phyloP scores from a whole-genome alignment of 1,140 invertebrate species.

The Aporrectodea caliginosa region DNA sequence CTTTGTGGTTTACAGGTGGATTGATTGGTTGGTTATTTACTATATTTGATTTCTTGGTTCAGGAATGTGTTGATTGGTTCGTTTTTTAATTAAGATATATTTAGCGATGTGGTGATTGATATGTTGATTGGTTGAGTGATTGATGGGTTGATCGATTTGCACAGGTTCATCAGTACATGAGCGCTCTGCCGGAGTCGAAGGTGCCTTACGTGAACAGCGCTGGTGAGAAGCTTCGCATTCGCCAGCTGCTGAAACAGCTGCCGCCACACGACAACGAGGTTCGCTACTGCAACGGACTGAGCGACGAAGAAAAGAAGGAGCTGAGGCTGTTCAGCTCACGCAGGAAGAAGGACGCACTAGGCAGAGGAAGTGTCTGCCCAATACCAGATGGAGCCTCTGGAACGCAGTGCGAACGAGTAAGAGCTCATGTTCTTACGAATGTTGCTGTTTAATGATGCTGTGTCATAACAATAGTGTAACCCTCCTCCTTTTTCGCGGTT shows the following conservation, averaged over 20 bases:
- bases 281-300: constrained; percentile 86
- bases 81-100: too few relatives aligned
- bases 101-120: too few relatives aligned
- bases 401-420: constrained; percentile 71
- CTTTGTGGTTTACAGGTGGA: neutral
- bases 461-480: neutral
- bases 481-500: too few relatives aligned
- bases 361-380: constrained; percentile 83
- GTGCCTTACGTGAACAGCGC: constrained; percentile 94
- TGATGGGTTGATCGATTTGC: neutral
- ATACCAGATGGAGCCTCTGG: constrained; percentile 62
- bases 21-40: neutral
- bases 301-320: constrained; percentile 84
- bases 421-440: constrained; percentile 61
- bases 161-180: constrained; percentile 96
- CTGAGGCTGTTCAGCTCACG: constrained; percentile 85
- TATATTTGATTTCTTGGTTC: too few relatives aligned
- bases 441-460: neutral
- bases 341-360: constrained; percentile 86
- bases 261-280: constrained; percentile 91
- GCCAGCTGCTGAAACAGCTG: constrained; percentile 88
- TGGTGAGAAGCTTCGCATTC: constrained; percentile 89
- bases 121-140: neutral
- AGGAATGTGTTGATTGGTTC: neutral
- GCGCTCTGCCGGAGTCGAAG: constrained; percentile 88